Evolutionary conservation across 2,797 vertebrate species (phyloP), one percentile per base, ranked within the genome.

Genomic region (Rousettus madagascariensis): DNA sequence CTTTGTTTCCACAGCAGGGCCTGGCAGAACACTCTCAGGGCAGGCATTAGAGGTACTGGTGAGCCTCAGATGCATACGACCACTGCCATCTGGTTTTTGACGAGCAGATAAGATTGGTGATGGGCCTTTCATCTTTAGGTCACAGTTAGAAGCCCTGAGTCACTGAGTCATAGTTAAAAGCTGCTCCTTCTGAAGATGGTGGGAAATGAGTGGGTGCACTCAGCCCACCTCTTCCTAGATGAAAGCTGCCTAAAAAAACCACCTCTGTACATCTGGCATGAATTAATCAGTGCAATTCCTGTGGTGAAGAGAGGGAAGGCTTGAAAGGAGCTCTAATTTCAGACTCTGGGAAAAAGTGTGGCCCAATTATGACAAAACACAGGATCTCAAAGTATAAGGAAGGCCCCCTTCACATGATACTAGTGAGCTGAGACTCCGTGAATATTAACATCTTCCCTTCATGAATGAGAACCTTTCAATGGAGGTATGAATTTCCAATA

Each of bases 191-290:
- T 88, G 59, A 78, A 95, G 74, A 65, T 17, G 65, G 53, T 97
- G 96, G 74, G 97, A 97, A 97, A 97, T 1, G 90, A 95, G 96
- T 97, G 86, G 95, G 95, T 89, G 75, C 3, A 5, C 13, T 87
- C 71, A 89, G 55, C 71, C 85, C 82, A 89, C 71, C 65, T 86
- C 82, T 86, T 94, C 92, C 80, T 66, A 68, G 74, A 75, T 57
- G 74, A 95, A 94, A 80, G 78, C 74, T 77, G 38, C 65, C 77
- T 71, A 36, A 78, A 19, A 74, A 89, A 92, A 55, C 63, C 65
- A 95, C 72, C 65, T 90, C 77, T 22, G 11, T 46, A 30, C 12
- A 65, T 79, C 89, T 90, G 59, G 53, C 6, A 91, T 22, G 28
- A 53, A 84, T 84, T 65, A 96, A 84, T 84, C 30, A 43, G 69